Evolutionary conservation across 2,113 vertebrate species (phyloP).

Genomic region (Ceyx cyanopectus): DNA sequence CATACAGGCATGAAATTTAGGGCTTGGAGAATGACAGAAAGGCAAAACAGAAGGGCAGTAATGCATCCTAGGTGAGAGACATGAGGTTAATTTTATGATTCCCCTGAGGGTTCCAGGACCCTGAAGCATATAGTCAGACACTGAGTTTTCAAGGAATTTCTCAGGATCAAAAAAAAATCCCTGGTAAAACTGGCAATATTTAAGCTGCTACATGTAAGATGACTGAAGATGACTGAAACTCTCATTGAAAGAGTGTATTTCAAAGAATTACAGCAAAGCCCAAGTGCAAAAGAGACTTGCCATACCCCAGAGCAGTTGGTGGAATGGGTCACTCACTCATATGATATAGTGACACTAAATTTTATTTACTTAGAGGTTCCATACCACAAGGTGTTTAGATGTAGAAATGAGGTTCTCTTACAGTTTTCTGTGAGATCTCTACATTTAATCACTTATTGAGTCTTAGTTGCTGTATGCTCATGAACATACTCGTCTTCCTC

Average conservation of each 20-base stretch:
- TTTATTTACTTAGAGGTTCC: not conserved
- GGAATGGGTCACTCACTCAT: not conserved
- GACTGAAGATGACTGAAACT: not conserved
- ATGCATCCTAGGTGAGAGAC: not conserved
- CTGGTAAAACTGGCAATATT: not conserved
- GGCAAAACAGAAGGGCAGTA: not conserved
- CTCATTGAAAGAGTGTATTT: not conserved
- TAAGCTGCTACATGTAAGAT: not conserved
- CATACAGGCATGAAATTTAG: not conserved
- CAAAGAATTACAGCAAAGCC: not conserved
- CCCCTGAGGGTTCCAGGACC: not conserved
- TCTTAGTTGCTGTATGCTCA: not conserved
- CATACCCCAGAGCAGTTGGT: fast-evolving
- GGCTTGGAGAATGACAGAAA: not conserved
- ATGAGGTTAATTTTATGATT: not conserved
- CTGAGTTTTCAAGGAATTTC: not conserved
- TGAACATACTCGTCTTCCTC: fast-evolving
- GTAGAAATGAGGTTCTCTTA: not conserved
- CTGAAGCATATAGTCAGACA: not conserved
- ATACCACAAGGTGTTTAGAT: not conserved
- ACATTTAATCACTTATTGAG: fast-evolving
- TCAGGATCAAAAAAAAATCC: not conserved
- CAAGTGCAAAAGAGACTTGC: fast-evolving
- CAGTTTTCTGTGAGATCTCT: not conserved
- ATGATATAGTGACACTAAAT: fast-evolving